These are phyloP conservation scores for Isaurus tuberculatus DNA, from an alignment of 92 coral and sea anemone genomes.

Conservation along the genomic window DNA sequence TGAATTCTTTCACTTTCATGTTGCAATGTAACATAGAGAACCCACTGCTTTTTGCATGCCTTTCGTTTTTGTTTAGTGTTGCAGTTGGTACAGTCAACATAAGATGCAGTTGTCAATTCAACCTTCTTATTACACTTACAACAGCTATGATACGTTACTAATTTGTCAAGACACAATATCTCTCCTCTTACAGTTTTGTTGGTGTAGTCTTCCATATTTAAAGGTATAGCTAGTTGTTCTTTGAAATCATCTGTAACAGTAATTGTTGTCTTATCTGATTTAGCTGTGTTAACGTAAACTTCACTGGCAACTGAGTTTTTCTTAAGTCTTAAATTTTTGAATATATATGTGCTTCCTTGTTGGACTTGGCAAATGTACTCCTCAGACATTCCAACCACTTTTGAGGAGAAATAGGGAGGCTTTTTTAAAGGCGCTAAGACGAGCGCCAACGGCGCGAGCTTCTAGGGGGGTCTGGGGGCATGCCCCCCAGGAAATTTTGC, in stretches of 20 bases:
- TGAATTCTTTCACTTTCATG: constrained; percentile 1
- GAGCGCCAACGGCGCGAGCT: neutral
- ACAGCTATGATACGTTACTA: constrained; percentile 37
- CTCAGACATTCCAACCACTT: neutral
- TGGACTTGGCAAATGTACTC: neutral
- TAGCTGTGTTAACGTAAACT: neutral
- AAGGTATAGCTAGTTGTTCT: constrained; percentile 48
- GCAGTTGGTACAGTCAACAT: constrained; percentile 31
- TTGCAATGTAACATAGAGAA: constrained; percentile 7
- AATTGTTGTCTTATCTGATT: constrained; percentile 12
- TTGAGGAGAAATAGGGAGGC: neutral
- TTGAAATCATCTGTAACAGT: constrained; percentile 40
- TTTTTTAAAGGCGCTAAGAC: no score
- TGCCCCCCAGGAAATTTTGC: neutral
- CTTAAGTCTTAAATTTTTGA: neutral
- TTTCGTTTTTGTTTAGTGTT: constrained; percentile 5
- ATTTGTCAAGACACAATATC: constrained; percentile 33
- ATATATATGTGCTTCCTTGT: neutral
- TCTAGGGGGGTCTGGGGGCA: neutral
- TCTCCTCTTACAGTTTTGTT: constrained; percentile 35
- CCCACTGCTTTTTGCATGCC: constrained; percentile 43
- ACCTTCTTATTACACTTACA: constrained; percentile 41
- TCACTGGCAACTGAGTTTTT: neutral
- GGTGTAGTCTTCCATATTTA: constrained; percentile 31
- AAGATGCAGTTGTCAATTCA: constrained; percentile 9